A percentile compares a stretch with the other conserved stretches of the same genome.
Conservation (phyloP, 2,888 invertebrate species). For the Exephanes ischioxanthus region DNA sequence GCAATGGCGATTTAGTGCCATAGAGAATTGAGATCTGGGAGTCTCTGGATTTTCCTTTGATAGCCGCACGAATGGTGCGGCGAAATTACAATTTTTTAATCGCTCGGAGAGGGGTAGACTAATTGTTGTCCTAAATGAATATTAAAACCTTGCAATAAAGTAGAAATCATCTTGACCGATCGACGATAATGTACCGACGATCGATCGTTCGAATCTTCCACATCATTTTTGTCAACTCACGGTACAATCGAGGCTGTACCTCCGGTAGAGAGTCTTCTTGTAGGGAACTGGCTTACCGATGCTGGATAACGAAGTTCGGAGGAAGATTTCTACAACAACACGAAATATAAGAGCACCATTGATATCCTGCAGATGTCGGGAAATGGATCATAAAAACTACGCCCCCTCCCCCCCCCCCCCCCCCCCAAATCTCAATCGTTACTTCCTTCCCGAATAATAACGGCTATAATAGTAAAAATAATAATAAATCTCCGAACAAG, state of each 20-base stretch:
- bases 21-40: neutral
- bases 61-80: too few relatives aligned
- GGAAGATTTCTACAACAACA: conserved; percentile 17
- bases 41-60: neutral
- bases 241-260: neutral
- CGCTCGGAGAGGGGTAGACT: neutral
- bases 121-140: neutral
- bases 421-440: neutral
- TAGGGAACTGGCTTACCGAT: conserved; percentile 25
- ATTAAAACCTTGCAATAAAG: neutral
- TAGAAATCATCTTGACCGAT: conserved; percentile 10
- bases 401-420: neutral
- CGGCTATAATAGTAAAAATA: neutral
- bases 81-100: neutral
- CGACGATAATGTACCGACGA: conserved; percentile 14
- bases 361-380: conserved; percentile 11
- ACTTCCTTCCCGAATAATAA: neutral
- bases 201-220: neutral
- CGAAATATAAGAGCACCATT: neutral
- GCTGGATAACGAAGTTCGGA: neutral
- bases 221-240: neutral
- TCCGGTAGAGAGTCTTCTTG: neutral
- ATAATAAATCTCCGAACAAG: neutral
- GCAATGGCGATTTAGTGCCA: neutral
- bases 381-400: conserved; percentile 12